Percentiles rank a stretch among this genome's conserved stretches.
Conservation (phyloP, 1,140 invertebrate genomes). For the Saccostrea cuccullata region DNA sequence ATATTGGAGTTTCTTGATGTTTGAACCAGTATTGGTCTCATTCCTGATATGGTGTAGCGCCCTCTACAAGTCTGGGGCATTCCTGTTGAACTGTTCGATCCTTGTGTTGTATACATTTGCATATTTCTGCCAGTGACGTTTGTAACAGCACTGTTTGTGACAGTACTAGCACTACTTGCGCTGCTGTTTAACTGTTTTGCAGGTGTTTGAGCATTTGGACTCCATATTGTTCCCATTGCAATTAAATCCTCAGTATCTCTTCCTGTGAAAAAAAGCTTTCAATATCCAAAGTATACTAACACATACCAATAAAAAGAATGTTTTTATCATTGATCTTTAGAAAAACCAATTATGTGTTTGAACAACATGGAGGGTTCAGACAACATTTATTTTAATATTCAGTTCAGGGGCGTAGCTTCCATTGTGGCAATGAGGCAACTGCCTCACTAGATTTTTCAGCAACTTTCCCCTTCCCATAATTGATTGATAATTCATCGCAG, state of each 20-base stretch:
- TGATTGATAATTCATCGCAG: too few species aligned
- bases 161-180: slow-evolving; percentile 42
- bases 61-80: slow-evolving; percentile 33
- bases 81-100: slow-evolving; percentile 47
- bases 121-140: slow-evolving; percentile 45
- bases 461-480: too few species aligned
- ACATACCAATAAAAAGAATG: background rate
- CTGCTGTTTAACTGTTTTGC: slow-evolving; percentile 46
- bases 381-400: too few species aligned
- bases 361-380: too few species aligned
- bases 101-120: background rate
- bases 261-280: slow-evolving; percentile 45
- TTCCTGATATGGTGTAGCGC: slow-evolving; percentile 14
- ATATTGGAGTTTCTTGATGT: background rate
- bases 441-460: too few species aligned
- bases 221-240: slow-evolving; percentile 56
- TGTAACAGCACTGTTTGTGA: slow-evolving; percentile 40
- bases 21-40: slow-evolving; percentile 53
- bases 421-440: too few species aligned
- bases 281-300: background rate
- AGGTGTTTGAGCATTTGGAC: slow-evolving; percentile 46
- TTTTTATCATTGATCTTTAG: too few species aligned
- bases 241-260: slow-evolving; percentile 56
- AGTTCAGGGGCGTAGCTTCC: too few species aligned
- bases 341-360: too few species aligned